These are phyloP conservation scores for Eonycteris spelaea DNA, from an alignment of 2,113 vertebrate species.

Conservation along the genomic window DNA sequence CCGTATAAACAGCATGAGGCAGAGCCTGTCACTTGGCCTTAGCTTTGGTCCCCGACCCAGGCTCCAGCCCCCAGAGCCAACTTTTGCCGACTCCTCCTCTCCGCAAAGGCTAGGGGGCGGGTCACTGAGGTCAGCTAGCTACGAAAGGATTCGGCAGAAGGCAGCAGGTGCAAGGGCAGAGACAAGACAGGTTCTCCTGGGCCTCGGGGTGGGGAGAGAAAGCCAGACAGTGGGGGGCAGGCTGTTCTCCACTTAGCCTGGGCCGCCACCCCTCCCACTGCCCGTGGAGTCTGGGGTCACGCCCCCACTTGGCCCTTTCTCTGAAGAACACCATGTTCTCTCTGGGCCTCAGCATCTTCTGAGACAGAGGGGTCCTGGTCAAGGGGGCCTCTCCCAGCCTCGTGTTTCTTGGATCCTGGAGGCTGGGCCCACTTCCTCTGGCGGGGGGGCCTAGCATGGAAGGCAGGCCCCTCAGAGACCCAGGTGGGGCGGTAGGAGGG, in stretches of 20 bases:
- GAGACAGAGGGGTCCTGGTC: background rate
- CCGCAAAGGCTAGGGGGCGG: background rate
- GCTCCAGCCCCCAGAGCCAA: background rate
- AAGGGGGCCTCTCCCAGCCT: background rate
- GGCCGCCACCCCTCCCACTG: background rate
- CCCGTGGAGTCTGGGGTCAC: background rate
- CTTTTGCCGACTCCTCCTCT: background rate
- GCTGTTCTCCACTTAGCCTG: background rate
- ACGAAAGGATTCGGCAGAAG: conserved; percentile 43
- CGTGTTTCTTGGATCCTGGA: background rate
- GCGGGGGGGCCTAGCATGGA: background rate
- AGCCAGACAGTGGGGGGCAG: background rate
- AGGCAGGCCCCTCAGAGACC: background rate
- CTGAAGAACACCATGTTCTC: background rate
- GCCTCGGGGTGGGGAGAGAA: background rate
- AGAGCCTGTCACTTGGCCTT: background rate
- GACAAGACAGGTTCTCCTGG: conserved; percentile 65
- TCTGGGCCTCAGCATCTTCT: background rate
- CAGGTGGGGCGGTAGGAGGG: background rate
- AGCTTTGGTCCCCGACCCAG: conserved; percentile 37
- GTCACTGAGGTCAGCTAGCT: accelerated
- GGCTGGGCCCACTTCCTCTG: background rate
- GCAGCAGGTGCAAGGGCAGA: conserved; percentile 73
- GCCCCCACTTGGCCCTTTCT: background rate
- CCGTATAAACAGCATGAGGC: background rate